A percentile compares a stretch with the other conserved stretches of the same genome.
Conservation (phyloP, 2,797 vertebrate species). For the Gymnodraco acuticeps region DNA sequence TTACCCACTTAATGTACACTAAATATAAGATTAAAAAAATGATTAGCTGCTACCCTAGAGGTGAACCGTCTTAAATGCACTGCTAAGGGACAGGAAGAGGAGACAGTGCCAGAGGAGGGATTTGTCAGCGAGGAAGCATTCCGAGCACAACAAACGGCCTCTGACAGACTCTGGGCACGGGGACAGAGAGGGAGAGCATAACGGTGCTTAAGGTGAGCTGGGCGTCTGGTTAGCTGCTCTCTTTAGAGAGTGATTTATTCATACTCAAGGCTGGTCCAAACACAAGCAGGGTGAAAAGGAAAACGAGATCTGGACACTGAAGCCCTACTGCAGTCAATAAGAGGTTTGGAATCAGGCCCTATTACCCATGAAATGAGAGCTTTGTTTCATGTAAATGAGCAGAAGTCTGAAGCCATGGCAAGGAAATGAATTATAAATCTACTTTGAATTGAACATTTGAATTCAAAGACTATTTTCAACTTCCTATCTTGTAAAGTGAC, state of each 20-base stretch:
- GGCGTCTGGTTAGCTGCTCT: constrained; percentile 52
- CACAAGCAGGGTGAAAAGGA: constrained; percentile 29
- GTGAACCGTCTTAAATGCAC: constrained; percentile 51
- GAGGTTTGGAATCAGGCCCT: constrained; percentile 35
- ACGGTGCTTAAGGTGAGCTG: constrained; percentile 63
- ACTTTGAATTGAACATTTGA: neutral
- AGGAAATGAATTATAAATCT: constrained; percentile 23
- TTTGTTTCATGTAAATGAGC: constrained; percentile 42
- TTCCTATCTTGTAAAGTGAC: constrained; percentile 58
- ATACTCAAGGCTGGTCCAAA: constrained; percentile 45
- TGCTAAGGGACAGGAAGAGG: constrained; percentile 39
- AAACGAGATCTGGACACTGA: constrained; percentile 42
- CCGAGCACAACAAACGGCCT: constrained; percentile 66
- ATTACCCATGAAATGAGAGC: constrained; percentile 10
- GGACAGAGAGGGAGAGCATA: constrained; percentile 65
- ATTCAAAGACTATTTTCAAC: constrained; percentile 50
- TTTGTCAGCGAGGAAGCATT: constrained; percentile 57
- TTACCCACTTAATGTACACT: constrained; percentile 20
- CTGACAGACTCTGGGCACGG: constrained; percentile 69
- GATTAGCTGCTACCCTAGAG: constrained; percentile 62
- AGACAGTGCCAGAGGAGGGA: constrained; percentile 37
- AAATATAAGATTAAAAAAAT: constrained; percentile 57
- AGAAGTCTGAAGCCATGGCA: constrained; percentile 15
- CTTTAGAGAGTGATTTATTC: constrained; percentile 59
- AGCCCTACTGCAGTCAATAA: constrained; percentile 45